Conservation (phyloP, 2,113 vertebrate genomes). For the Gobius niger region DNA sequence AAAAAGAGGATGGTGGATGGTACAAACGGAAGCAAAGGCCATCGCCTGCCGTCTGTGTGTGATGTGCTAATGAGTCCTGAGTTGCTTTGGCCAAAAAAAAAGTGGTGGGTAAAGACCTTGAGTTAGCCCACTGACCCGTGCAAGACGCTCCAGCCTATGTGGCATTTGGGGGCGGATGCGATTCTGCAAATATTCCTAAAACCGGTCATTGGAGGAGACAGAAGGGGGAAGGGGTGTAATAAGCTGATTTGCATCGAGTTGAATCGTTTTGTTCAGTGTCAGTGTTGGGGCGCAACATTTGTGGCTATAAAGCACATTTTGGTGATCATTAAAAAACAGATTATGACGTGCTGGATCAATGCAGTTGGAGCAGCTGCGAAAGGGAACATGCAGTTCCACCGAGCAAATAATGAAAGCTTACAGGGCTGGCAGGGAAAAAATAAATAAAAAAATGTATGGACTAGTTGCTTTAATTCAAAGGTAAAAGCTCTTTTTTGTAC, state of each 20-base stretch:
- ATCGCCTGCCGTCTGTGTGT: constrained; percentile 22
- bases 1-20: constrained; percentile 15
- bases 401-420: neutral
- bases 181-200: constrained; percentile 13
- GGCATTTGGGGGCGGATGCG: constrained; percentile 30
- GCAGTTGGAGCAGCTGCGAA: constrained; percentile 35
- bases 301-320: neutral
- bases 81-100: constrained; percentile 45
- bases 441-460: too few relatives aligned
- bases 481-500: too few relatives aligned
- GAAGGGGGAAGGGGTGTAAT: constrained; percentile 16
- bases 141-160: constrained; percentile 42
- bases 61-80: constrained; percentile 50
- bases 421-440: neutral
- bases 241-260: constrained; percentile 18
- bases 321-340: neutral
- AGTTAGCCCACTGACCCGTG: constrained; percentile 63
- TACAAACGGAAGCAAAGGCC: constrained; percentile 34
- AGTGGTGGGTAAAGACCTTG: constrained; percentile 26
- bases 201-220: constrained; percentile 9
- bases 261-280: constrained; percentile 26
- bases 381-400: constrained; percentile 23
- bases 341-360: neutral
- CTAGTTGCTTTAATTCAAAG: neutral
- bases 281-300: neutral